Evolutionary conservation across 2,888 invertebrate genomes (phyloP), one percentile per base, ranked within the genome.

Genomic region (Rhopalosiphum nymphaeae): DNA sequence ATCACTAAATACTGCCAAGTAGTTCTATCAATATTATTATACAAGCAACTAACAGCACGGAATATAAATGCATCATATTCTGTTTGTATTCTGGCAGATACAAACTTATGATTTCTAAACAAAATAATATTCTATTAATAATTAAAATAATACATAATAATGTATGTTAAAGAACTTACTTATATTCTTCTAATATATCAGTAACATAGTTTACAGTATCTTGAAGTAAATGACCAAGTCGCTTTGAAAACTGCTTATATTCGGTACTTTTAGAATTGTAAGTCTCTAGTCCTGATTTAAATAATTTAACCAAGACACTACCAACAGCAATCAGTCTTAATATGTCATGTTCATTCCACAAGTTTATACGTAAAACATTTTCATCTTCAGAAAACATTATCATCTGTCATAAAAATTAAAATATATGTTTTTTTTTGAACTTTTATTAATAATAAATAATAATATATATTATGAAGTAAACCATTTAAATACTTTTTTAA

Each of bases 1-100:
- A 97, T 97, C 29, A 98, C 97, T 95, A 98, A 96, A 96, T 98
- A 98, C 96, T 98, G 98, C 97, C 98, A 98, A 4, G 98, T 97
- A 21, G 98, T 97, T 95, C 97, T 96, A 95, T 97, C 97, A 89
- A 97, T 97, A 0, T 97, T 97, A 4, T 97, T 97, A 95, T 97
- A 97, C 94, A 98, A 97, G 95, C 97, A 97, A 94, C 97, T 96
- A 67, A 97, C 97, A 1, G 98, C 97, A 92, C 97, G 96, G 61
- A 97, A 95, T 94, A 98, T 97, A 95, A 98, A 97, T 13, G 97
- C 96, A 96, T 98, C 98, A 95, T 97, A 97, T 96, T 98, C 98
- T 16, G 97, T 96, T 95, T 97, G 97, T 78, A 98, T 96, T 94
- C 97, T 96, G 94, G 96, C 96, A 90, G 97, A 95, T 95, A 97